Percentiles rank a stretch among this genome's conserved stretches.
phyloP scores from a whole-genome alignment of 2,797 vertebrate genomes.

The Anguilla marmorata region DNA sequence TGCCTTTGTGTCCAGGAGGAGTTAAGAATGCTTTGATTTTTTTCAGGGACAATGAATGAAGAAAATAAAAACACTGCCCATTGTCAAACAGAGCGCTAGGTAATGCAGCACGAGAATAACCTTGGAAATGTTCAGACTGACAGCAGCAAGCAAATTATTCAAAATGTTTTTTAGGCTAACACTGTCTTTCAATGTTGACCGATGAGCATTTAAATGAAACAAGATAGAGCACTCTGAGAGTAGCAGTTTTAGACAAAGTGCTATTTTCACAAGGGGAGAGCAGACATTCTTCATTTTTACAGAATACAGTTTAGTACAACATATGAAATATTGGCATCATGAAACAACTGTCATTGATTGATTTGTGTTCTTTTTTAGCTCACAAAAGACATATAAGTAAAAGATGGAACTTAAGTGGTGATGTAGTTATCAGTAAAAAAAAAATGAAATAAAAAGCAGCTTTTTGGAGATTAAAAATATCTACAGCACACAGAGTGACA shows the following conservation, averaged over 20 bases:
- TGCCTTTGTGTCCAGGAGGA: constrained; percentile 1
- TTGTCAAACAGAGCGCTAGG: neutral
- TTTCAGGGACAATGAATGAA: neutral
- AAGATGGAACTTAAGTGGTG: neutral
- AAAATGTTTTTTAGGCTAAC: neutral
- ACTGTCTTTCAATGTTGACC: neutral
- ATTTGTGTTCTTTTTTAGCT: neutral
- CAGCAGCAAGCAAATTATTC: neutral
- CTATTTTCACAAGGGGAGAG: neutral
- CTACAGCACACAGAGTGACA: neutral
- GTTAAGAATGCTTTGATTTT: neutral
- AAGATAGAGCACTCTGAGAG: neutral
- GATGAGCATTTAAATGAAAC: neutral
- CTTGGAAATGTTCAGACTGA: neutral
- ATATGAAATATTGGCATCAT: neutral
- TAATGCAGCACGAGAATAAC: neutral
- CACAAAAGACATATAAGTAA: neutral
- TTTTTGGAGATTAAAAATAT: neutral
- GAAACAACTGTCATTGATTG: neutral
- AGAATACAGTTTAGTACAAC: neutral
- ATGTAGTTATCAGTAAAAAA: neutral
- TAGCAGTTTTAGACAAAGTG: neutral
- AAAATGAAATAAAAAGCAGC: neutral
- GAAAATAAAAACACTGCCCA: constrained; percentile 10
- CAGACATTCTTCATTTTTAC: neutral